Conservation (phyloP, 2,113 vertebrate genomes). For the Dinomys branickii region DNA sequence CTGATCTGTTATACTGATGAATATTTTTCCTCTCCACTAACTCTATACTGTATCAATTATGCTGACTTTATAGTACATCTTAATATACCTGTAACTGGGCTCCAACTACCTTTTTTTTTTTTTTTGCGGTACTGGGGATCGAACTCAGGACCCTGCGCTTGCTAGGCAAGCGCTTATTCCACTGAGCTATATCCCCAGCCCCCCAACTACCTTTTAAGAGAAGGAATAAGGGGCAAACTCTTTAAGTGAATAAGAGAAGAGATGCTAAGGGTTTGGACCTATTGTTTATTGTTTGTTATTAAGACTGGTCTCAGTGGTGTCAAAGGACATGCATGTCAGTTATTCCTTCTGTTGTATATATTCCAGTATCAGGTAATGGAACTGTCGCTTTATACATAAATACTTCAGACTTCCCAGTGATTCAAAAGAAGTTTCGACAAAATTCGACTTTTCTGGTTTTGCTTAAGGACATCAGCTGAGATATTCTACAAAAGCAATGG, state of each 20-base stretch:
- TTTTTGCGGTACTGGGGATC: no score
- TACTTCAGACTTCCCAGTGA: neutral
- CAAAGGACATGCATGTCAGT: neutral
- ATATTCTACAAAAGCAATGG: constrained; percentile 25
- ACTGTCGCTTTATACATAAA: neutral
- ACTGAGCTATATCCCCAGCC: no score
- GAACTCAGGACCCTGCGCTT: no score
- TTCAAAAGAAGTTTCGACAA: neutral
- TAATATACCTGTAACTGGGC: neutral
- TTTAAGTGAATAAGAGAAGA: neutral
- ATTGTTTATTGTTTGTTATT: neutral
- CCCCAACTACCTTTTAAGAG: neutral
- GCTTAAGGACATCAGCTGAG: constrained; percentile 25
- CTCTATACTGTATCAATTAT: neutral
- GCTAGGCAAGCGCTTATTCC: no score
- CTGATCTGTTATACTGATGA: neutral
- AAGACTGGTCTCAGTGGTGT: neutral
- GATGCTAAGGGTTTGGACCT: neutral
- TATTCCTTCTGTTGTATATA: neutral
- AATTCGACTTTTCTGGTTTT: constrained; percentile 39
- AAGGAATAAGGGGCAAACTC: neutral
- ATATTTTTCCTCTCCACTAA: neutral
- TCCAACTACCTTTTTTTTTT: neutral
- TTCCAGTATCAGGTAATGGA: neutral
- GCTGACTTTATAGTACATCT: neutral